Evolutionary conservation across 2,888 invertebrate species (phyloP).

Genomic region (Lasius platythorax): DNA sequence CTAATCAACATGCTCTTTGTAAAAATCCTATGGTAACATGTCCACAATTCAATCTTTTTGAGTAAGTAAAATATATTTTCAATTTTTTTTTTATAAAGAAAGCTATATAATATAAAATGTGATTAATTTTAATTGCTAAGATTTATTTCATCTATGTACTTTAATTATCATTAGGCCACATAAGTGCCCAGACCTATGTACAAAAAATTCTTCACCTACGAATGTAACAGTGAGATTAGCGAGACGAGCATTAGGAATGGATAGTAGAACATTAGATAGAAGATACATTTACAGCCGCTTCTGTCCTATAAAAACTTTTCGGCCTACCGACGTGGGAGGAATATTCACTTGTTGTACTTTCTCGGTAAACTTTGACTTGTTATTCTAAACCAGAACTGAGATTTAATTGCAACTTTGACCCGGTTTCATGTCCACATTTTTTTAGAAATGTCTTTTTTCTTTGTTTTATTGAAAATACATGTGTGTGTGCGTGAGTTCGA

Average conservation of each 20-base stretch:
- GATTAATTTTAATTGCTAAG: conserved; percentile 4
- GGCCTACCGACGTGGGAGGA: conserved; percentile 90
- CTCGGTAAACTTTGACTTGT: conserved; percentile 82
- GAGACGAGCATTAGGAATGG: conserved; percentile 85
- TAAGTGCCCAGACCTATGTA: conserved; percentile 96
- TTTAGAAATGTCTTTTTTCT: too few species aligned
- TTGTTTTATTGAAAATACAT: too few species aligned
- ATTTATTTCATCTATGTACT: conserved; percentile 28
- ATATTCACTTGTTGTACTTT: conserved; percentile 92
- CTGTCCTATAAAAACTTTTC: conserved; percentile 91
- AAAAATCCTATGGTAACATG: conserved; percentile 99
- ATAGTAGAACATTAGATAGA: conserved; percentile 91
- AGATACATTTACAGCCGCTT: conserved; percentile 94
- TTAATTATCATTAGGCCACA: conserved; percentile 90
- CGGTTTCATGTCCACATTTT: neutral
- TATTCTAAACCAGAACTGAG: neutral
- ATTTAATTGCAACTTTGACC: neutral
- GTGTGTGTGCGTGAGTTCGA: too few species aligned
- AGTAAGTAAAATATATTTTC: conserved; percentile 88
- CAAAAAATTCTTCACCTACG: conserved; percentile 89
- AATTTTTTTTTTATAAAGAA: conserved; percentile 18
- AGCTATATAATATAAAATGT: neutral
- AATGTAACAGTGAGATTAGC: conserved; percentile 89
- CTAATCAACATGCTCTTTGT: conserved; percentile 99
- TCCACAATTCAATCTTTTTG: conserved; percentile 97